Evolutionary conservation across 2,797 vertebrate genomes (phyloP).

Genomic region (Melanotaenia parkinsoni): DNA sequence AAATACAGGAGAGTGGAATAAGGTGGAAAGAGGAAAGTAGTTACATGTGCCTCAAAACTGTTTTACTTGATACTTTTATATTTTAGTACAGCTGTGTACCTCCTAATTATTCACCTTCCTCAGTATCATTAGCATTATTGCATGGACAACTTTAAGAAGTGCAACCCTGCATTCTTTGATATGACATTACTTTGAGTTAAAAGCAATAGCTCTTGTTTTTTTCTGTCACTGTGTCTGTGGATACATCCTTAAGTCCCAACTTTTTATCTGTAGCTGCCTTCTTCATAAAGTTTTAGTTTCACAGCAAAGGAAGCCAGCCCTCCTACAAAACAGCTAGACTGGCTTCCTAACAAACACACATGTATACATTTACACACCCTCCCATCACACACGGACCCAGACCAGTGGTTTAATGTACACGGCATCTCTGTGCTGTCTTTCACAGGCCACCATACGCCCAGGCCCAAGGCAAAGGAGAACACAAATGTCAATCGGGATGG

Average conservation of each 20-base stretch:
- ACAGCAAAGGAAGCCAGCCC: slow-evolving; percentile 48
- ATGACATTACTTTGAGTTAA: no score
- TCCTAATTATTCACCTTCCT: not conserved
- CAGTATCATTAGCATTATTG: not conserved
- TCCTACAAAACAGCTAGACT: slow-evolving; percentile 59
- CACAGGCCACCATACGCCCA: slow-evolving; percentile 64
- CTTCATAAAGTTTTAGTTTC: slow-evolving; percentile 37
- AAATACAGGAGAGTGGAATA: not conserved
- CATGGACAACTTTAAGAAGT: not conserved
- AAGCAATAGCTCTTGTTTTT: slow-evolving; percentile 27
- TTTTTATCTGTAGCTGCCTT: slow-evolving; percentile 40
- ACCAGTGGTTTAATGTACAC: slow-evolving; percentile 72
- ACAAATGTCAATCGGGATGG: slow-evolving; percentile 82
- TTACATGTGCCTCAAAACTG: not conserved
- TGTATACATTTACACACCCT: slow-evolving; percentile 40
- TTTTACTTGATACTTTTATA: not conserved
- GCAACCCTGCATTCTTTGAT: not conserved
- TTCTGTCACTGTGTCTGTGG: slow-evolving; percentile 18
- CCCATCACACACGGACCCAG: slow-evolving; percentile 43
- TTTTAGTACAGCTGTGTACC: not conserved
- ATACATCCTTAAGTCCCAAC: slow-evolving; percentile 45
- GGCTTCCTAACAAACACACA: slow-evolving; percentile 22
- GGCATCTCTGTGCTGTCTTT: slow-evolving; percentile 66
- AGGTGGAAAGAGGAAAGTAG: not conserved
- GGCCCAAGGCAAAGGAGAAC: slow-evolving; percentile 76